Evolutionary conservation across 2,113 vertebrate species (phyloP).

Genomic region (Scomber scombrus): DNA sequence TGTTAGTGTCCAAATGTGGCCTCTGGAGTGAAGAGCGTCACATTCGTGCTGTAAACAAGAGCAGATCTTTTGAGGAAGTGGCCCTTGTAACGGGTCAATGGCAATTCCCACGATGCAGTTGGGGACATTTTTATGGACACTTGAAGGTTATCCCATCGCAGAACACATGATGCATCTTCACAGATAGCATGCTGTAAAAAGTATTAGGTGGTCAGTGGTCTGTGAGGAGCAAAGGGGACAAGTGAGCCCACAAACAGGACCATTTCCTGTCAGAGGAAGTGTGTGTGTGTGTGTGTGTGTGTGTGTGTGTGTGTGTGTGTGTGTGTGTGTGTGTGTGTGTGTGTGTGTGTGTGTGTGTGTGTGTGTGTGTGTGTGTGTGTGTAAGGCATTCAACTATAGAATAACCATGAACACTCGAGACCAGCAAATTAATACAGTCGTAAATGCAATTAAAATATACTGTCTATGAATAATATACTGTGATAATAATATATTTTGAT

Average conservation of each 20-base stretch:
- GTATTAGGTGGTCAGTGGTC: conserved; percentile 20
- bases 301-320: conserved; percentile 12
- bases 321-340: conserved; percentile 24
- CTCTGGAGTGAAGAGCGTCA: conserved; percentile 30
- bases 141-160: conserved; percentile 21
- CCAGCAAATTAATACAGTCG: background rate
- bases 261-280: conserved; percentile 58
- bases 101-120: conserved; percentile 55
- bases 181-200: conserved; percentile 34
- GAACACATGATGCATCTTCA: conserved; percentile 3
- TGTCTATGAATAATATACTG: too few species aligned
- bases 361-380: conserved; percentile 22
- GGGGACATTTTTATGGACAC: conserved; percentile 20
- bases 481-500: too few species aligned
- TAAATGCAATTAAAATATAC: background rate
- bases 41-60: conserved; percentile 44
- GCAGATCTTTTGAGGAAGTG: conserved; percentile 54
- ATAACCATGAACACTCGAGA: background rate
- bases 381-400: background rate
- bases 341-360: conserved; percentile 31
- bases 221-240: conserved; percentile 28
- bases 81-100: conserved; percentile 25
- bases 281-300: conserved; percentile 25
- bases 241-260: conserved; percentile 49
- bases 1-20: conserved; percentile 32